Percentiles rank a stretch among this genome's conserved stretches.
These are phyloP conservation scores for Microctonus hyperodae DNA, from an alignment of 2,888 invertebrate species.

Conservation along the genomic window DNA sequence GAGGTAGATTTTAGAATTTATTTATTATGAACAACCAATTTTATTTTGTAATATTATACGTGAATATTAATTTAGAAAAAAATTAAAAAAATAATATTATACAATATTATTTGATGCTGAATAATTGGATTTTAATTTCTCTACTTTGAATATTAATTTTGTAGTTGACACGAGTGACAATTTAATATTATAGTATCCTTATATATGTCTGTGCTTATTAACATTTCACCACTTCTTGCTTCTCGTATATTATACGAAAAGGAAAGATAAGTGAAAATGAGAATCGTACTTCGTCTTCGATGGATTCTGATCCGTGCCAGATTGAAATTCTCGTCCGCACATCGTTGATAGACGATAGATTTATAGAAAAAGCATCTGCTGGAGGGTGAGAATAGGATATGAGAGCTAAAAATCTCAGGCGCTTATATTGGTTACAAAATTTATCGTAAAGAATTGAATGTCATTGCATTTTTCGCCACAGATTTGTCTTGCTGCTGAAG, in stretches of 20 bases:
- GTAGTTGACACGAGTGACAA: neutral
- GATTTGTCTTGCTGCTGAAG: constrained; percentile 2
- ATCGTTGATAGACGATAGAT: constrained; percentile 2
- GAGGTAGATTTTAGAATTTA: neutral
- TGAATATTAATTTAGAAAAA: too few species aligned
- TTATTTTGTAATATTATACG: neutral
- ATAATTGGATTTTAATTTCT: neutral
- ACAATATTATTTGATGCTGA: neutral
- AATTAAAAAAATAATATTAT: neutral
- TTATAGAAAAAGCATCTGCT: neutral
- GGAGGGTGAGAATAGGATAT: constrained; percentile 3
- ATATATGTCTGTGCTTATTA: constrained; percentile 2
- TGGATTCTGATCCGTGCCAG: constrained; percentile 29
- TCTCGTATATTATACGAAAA: constrained; percentile 20
- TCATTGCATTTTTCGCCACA: constrained; percentile 26
- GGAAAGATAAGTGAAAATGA: constrained; percentile 16
- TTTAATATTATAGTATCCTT: constrained; percentile 31
- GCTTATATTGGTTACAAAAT: constrained; percentile 27
- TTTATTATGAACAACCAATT: neutral
- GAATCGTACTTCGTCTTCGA: constrained; percentile 28
- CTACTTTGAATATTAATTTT: constrained; percentile 1
- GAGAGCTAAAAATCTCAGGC: constrained; percentile 13
- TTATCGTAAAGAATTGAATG: constrained; percentile 36
- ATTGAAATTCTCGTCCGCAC: constrained; percentile 35
- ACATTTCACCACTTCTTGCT: constrained; percentile 9